These are phyloP conservation scores for Diplodus puntazzo DNA, from an alignment of 2,797 vertebrate species.

Conservation along the genomic window DNA sequence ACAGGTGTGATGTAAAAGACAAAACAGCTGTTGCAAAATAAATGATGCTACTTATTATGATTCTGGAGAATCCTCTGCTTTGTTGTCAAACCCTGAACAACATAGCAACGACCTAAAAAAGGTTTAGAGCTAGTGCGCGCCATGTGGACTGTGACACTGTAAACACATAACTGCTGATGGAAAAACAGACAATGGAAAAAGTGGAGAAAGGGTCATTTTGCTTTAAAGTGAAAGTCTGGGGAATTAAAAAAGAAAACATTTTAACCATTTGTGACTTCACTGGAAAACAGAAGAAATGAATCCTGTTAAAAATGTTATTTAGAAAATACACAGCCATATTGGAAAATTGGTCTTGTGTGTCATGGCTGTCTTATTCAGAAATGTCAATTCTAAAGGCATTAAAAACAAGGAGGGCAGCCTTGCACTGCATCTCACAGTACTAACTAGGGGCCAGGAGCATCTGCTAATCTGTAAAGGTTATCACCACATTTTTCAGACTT, in stretches of 20 bases:
- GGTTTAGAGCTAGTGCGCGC: neutral
- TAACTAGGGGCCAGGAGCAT: conserved; percentile 17
- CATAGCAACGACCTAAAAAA: neutral
- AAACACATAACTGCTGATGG: neutral
- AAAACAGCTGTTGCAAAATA: neutral
- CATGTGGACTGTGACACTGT: neutral
- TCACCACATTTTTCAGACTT: conserved; percentile 7
- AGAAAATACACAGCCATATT: neutral
- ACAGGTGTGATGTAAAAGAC: neutral
- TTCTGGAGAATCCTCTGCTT: neutral
- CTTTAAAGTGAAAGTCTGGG: neutral
- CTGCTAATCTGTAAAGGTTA: conserved; percentile 17
- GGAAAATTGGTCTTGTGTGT: neutral
- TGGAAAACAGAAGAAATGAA: neutral
- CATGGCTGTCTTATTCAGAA: conserved; percentile 4
- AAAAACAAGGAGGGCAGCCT: neutral
- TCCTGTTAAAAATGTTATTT: neutral
- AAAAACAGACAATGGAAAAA: conserved; percentile 12
- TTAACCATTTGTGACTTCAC: neutral
- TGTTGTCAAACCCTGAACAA: neutral
- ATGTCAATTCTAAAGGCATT: neutral
- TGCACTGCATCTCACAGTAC: neutral
- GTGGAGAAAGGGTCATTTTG: neutral
- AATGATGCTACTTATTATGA: neutral
- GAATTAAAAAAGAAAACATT: neutral